Evolutionary conservation across 1,140 invertebrate species (phyloP).

Genomic region (Papilio polyxenes): DNA sequence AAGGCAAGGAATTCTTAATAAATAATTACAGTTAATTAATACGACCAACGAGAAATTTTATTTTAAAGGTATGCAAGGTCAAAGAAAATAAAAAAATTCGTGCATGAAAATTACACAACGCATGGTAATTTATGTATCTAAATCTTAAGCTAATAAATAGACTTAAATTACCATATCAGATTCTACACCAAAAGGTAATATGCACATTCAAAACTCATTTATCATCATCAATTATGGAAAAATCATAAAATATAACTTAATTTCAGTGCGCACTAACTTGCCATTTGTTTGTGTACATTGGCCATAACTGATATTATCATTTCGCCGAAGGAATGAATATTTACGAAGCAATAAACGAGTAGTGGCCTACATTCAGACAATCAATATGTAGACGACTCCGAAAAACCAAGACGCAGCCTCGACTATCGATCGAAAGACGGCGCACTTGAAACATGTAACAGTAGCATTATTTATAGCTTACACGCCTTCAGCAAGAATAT

Average conservation of each 20-base stretch:
- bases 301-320: slow-evolving; percentile 29
- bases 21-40: neutral
- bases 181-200: neutral
- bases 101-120: neutral
- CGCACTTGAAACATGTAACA: slow-evolving; percentile 22
- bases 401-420: slow-evolving; percentile 57
- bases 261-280: slow-evolving; percentile 13
- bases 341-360: slow-evolving; percentile 56
- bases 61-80: neutral
- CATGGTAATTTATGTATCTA: slow-evolving; percentile 14
- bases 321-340: slow-evolving; percentile 53
- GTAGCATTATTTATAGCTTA: slow-evolving; percentile 15
- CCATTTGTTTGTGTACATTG: slow-evolving; percentile 8
- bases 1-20: neutral
- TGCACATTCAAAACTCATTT: slow-evolving; percentile 8
- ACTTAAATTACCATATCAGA: slow-evolving; percentile 3
- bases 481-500: neutral
- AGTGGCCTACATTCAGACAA: slow-evolving; percentile 59
- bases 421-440: slow-evolving; percentile 53
- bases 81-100: neutral
- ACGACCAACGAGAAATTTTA: neutral
- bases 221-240: neutral
- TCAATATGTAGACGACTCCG: slow-evolving; percentile 54
- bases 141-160: neutral
- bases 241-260: slow-evolving; percentile 7